phyloP scores from a whole-genome alignment of 2,113 vertebrate genomes.

The Gopherus flavomarginatus region DNA sequence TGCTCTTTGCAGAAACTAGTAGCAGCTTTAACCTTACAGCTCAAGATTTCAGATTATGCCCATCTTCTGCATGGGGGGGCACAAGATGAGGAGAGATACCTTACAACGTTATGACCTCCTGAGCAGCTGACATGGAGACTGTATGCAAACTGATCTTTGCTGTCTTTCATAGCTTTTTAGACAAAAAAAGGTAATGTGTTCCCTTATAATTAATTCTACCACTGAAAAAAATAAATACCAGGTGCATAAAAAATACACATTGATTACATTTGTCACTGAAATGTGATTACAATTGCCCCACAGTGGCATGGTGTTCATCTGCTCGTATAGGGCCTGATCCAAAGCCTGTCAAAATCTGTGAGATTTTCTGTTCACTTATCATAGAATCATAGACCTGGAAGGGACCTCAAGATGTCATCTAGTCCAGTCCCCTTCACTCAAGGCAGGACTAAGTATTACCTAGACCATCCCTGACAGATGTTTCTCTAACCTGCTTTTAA shows the following conservation, averaged over 20 bases:
- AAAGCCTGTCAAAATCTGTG: conserved; percentile 51
- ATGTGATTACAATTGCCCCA: background rate
- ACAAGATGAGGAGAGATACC: background rate
- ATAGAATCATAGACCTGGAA: no score
- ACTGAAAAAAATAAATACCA: background rate
- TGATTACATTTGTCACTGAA: conserved; percentile 43
- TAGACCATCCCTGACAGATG: no score
- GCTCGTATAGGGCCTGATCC: conserved; percentile 29
- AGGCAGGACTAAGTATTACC: no score
- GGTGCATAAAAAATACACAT: background rate
- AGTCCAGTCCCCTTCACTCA: no score
- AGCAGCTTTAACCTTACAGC: background rate
- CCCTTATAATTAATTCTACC: conserved; percentile 1
- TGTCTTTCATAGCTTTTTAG: background rate
- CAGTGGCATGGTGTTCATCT: conserved; percentile 50
- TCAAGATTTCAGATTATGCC: background rate
- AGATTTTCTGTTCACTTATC: conserved; percentile 52
- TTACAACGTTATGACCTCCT: background rate
- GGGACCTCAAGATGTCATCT: no score
- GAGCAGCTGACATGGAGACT: background rate
- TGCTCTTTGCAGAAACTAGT: background rate
- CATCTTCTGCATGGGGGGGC: background rate
- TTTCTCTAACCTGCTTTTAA: no score
- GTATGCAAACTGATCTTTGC: background rate
- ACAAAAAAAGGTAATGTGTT: background rate